These are phyloP conservation scores for Sturnus vulgaris DNA, from an alignment of 2,113 vertebrate species.

Conservation along the genomic window DNA sequence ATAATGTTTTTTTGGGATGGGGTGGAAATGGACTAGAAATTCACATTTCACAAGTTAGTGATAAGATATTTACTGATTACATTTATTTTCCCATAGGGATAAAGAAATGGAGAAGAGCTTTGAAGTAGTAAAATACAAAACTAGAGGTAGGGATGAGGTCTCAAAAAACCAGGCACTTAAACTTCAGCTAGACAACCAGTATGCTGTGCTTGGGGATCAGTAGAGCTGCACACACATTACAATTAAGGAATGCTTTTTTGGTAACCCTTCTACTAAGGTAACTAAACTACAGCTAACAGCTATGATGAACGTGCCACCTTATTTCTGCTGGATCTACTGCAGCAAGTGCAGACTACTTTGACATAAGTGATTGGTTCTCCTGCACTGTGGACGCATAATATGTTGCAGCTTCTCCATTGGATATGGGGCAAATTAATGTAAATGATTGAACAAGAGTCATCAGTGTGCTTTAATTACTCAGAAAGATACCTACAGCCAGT, in stretches of 20 bases:
- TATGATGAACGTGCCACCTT: constrained; percentile 68
- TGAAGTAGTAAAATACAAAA: constrained; percentile 97
- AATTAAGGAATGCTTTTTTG: constrained; percentile 75
- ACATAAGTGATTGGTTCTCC: constrained; percentile 61
- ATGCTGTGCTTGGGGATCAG: constrained; percentile 94
- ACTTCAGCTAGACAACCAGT: constrained; percentile 97
- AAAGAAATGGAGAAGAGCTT: constrained; percentile 99
- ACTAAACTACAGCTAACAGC: constrained; percentile 78
- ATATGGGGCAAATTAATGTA: constrained; percentile 71
- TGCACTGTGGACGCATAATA: constrained; percentile 71
- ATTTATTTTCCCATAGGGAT: constrained; percentile 88
- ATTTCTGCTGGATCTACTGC: constrained; percentile 73
- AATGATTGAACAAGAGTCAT: constrained; percentile 67
- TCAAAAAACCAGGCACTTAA: constrained; percentile 84
- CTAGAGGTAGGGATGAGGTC: constrained; percentile 90
- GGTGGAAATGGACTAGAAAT: constrained; percentile 32
- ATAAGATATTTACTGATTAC: constrained; percentile 76
- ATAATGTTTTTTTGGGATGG: constrained; percentile 33
- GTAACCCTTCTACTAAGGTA: constrained; percentile 77
- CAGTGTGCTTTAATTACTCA: constrained; percentile 72
- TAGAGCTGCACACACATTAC: constrained; percentile 76
- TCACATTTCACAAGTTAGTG: constrained; percentile 26
- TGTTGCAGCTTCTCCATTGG: constrained; percentile 74
- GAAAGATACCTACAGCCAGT: constrained; percentile 72
- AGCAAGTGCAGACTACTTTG: constrained; percentile 76